Conservation (phyloP, 1,140 invertebrate species). For the Drosophila guanche region DNA sequence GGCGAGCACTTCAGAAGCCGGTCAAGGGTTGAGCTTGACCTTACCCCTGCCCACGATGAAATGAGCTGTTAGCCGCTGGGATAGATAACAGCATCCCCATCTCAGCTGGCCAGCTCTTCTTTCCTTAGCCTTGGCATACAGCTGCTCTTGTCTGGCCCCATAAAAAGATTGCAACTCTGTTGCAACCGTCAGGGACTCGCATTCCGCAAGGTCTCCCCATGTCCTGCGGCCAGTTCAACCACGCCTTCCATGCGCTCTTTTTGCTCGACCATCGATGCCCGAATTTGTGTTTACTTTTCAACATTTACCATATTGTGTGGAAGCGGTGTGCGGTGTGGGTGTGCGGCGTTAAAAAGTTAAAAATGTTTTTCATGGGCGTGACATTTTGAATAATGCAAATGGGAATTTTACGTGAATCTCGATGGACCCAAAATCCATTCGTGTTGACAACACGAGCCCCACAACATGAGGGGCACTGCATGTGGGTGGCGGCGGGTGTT, state of each 20-base stretch:
- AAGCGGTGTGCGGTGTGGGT: not conserved
- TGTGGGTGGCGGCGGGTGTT: constrained; percentile 22
- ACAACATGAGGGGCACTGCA: constrained; percentile 18
- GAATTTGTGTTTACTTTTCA: constrained; percentile 8
- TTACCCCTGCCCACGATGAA: no score
- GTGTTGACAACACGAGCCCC: constrained; percentile 36
- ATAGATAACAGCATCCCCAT: not conserved
- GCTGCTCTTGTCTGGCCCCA: constrained; percentile 13
- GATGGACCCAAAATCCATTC: not conserved
- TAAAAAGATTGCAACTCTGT: constrained; percentile 37
- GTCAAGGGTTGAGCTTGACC: not conserved
- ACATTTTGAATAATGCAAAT: constrained; percentile 73
- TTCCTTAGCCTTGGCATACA: constrained; percentile 18
- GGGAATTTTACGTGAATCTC: constrained; percentile 39
- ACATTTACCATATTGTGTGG: no score
- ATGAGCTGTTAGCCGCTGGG: not conserved
- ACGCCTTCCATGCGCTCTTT: not conserved
- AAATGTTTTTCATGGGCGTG: constrained; percentile 38
- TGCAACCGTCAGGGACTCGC: constrained; percentile 33
- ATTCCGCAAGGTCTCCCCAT: not conserved
- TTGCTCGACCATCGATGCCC: not conserved
- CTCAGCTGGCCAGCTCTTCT: not conserved
- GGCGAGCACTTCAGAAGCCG: constrained; percentile 1
- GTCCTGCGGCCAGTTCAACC: constrained; percentile 17
- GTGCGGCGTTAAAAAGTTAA: constrained; percentile 36